Percentiles rank a stretch among this genome's conserved stretches.
These are phyloP conservation scores for Galeruca laticollis DNA, from an alignment of 2,888 invertebrate species.

Conservation along the genomic window DNA sequence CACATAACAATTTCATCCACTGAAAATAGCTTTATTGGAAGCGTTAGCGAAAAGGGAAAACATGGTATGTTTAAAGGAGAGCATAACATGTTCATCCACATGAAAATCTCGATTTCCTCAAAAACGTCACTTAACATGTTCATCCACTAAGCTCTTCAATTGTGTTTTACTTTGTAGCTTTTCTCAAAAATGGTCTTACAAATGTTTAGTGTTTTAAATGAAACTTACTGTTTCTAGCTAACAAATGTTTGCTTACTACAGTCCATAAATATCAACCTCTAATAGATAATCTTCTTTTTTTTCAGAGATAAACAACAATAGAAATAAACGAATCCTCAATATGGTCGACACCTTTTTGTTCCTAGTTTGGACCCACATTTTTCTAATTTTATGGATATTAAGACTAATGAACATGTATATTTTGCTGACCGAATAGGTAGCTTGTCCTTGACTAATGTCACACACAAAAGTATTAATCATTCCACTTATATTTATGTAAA, in stretches of 20 bases:
- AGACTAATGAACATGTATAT: not conserved
- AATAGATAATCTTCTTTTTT: not conserved
- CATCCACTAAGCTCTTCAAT: constrained; percentile 1
- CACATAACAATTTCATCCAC: not conserved
- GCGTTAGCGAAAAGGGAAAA: too few species aligned
- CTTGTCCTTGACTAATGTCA: not conserved
- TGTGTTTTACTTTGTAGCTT: too few species aligned
- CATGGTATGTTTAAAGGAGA: constrained; percentile 1
- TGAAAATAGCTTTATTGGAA: not conserved
- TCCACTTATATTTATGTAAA: too few species aligned
- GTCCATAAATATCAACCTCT: not conserved
- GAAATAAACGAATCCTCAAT: not conserved
- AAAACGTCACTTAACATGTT: not conserved
- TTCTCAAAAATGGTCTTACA: too few species aligned
- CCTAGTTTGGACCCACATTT: not conserved
- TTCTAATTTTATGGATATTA: not conserved
- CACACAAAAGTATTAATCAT: too few species aligned
- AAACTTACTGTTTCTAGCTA: too few species aligned
- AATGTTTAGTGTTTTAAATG: too few species aligned
- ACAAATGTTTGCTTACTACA: too few species aligned
- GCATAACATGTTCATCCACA: constrained; percentile 1
- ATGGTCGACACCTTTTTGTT: not conserved
- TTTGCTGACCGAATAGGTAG: not conserved
- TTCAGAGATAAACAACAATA: not conserved
- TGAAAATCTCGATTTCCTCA: not conserved